Evolutionary conservation across 2,113 vertebrate species (phyloP).

Genomic region (Scomber scombrus): DNA sequence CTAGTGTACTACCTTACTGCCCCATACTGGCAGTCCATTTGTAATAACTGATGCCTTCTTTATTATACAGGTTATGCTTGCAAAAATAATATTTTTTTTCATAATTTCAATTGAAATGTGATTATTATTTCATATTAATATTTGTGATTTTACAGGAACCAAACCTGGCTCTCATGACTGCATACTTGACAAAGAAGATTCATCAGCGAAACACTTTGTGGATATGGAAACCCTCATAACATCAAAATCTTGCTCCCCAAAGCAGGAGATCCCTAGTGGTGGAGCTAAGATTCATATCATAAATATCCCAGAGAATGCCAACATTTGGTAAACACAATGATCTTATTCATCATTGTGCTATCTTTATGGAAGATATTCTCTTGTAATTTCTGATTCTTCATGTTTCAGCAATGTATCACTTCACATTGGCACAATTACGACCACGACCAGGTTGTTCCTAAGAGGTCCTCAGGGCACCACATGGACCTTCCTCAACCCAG

Average conservation of each 20-base stretch:
- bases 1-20: not conserved
- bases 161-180: slow-evolving; percentile 53
- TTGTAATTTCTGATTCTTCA: not conserved
- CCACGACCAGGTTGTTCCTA: slow-evolving; percentile 60
- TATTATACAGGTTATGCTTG: not conserved
- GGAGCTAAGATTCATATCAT: slow-evolving; percentile 78
- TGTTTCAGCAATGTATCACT: slow-evolving; percentile 78
- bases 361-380: not conserved
- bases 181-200: slow-evolving; percentile 58
- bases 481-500: slow-evolving; percentile 71
- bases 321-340: slow-evolving; percentile 67
- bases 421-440: slow-evolving; percentile 7
- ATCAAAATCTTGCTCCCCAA: slow-evolving; percentile 62
- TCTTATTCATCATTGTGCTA: not conserved
- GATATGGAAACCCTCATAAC: rapidly evolving
- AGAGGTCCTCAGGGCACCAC: slow-evolving; percentile 80
- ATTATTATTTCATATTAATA: not conserved
- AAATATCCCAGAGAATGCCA: slow-evolving; percentile 79
- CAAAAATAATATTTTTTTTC: not conserved
- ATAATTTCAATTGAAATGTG: not conserved
- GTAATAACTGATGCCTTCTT: not conserved
- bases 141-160: slow-evolving; percentile 63
- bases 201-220: slow-evolving; percentile 65
- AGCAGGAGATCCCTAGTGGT: not conserved
- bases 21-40: slow-evolving; percentile 5